These are phyloP conservation scores for Phocoena sinus DNA, from an alignment of 2,113 vertebrate species.

Conservation along the genomic window DNA sequence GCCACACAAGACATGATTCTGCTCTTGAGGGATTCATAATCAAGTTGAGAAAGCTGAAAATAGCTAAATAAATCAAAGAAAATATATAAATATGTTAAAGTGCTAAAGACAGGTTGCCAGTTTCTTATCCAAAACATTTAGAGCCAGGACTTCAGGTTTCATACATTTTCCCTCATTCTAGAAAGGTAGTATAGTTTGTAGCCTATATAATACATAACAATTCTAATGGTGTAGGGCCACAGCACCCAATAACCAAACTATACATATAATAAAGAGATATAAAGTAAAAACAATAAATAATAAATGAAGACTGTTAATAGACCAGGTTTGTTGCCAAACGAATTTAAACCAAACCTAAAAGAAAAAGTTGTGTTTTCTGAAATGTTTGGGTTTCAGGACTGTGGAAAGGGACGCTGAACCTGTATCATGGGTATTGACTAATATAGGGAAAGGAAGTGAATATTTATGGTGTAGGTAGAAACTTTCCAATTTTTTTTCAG, in stretches of 20 bases:
- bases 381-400: neutral
- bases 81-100: constrained; percentile 11
- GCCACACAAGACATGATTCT: neutral
- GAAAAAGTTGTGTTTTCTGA: constrained; percentile 25
- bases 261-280: neutral
- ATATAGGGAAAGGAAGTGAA: neutral
- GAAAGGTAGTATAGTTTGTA: neutral
- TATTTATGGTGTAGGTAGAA: neutral
- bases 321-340: neutral
- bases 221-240: neutral
- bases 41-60: constrained; percentile 5
- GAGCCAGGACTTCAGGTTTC: neutral
- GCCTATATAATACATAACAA: neutral
- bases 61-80: neutral
- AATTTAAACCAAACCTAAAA: neutral
- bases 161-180: neutral
- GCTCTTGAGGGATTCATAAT: neutral
- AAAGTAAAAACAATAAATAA: neutral
- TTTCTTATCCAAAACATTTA: constrained; percentile 7
- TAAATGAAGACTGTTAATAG: neutral
- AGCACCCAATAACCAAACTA: neutral
- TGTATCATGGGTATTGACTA: neutral
- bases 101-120: neutral
- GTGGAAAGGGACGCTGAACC: neutral
- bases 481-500: neutral